Evolutionary conservation across 1,140 invertebrate species (phyloP).

Genomic region (Heliconius himera): DNA sequence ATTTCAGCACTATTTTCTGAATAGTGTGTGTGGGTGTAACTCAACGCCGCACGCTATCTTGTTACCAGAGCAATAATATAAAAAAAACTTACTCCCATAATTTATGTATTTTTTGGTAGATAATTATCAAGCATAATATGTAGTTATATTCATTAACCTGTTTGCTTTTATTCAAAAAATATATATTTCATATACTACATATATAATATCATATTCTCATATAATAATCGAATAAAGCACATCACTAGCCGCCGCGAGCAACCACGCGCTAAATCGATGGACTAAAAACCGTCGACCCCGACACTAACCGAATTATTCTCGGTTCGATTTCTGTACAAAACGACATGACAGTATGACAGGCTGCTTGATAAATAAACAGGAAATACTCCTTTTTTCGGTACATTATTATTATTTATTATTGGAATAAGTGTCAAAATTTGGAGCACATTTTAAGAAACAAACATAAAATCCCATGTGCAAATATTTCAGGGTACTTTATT

Average conservation of each 20-base stretch:
- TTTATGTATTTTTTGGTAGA: too few species aligned
- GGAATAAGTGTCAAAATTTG: not conserved
- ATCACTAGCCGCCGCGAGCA: constrained; percentile 66
- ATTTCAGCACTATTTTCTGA: too few species aligned
- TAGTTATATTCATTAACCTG: too few species aligned
- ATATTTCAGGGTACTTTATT: too few species aligned
- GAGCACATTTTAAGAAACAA: too few species aligned
- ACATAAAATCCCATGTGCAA: too few species aligned
- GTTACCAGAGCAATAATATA: too few species aligned
- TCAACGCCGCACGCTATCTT: too few species aligned
- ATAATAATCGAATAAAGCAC: constrained; percentile 26
- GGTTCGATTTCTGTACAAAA: constrained; percentile 48
- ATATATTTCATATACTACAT: not conserved
- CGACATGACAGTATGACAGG: constrained; percentile 49
- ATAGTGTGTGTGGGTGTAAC: too few species aligned
- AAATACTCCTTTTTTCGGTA: not conserved
- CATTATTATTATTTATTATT: not conserved
- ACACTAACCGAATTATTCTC: constrained; percentile 78
- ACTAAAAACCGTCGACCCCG: constrained; percentile 75
- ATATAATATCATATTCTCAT: not conserved
- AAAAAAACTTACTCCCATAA: too few species aligned
- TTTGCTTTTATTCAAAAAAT: constrained; percentile 29
- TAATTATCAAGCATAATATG: too few species aligned
- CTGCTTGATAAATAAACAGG: constrained; percentile 30
- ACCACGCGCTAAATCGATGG: constrained; percentile 72